Conservation (phyloP, 2,888 invertebrate species). For the Caenorhabditis afra region DNA sequence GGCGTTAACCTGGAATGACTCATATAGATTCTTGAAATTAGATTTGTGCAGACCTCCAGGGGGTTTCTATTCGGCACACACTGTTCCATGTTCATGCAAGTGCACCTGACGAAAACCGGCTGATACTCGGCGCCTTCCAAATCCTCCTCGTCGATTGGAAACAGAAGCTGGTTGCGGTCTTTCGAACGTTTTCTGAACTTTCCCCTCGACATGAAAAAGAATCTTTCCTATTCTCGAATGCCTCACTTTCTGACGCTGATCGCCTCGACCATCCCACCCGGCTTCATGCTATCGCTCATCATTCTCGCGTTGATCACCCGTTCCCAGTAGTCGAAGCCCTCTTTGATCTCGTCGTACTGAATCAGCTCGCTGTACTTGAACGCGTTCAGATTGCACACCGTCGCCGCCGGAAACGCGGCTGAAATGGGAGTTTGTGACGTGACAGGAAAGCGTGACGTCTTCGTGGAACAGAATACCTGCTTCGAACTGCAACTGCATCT, state of each 20-base stretch:
- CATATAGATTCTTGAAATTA: too few relatives aligned
- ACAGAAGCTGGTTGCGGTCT: constrained; percentile 40
- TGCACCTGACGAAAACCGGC: constrained; percentile 78
- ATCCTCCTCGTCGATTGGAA: constrained; percentile 66
- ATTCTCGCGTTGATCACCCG: constrained; percentile 75
- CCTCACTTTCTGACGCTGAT: constrained; percentile 49
- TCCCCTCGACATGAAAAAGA: background rate
- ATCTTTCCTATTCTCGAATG: background rate
- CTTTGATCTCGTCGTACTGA: constrained; percentile 76
- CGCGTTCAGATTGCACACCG: constrained; percentile 72
- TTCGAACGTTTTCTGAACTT: constrained; percentile 29
- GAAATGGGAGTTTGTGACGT: too few relatives aligned
- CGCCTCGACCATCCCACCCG: constrained; percentile 53
- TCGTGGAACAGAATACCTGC: constrained; percentile 66
- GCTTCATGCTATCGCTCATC: constrained; percentile 62
- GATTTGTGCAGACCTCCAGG: constrained; percentile 71
- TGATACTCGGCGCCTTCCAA: constrained; percentile 73
- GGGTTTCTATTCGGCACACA: constrained; percentile 80
- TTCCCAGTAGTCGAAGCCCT: constrained; percentile 77
- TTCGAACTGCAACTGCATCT: constrained; percentile 80
- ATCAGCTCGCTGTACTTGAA: constrained; percentile 74
- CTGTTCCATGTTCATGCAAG: constrained; percentile 75
- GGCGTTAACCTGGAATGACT: constrained; percentile 74
- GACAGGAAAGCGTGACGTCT: background rate
- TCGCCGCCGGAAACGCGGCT: constrained; percentile 64